phyloP scores from a whole-genome alignment of 2,113 vertebrate species.

The Caranx melampygus region DNA sequence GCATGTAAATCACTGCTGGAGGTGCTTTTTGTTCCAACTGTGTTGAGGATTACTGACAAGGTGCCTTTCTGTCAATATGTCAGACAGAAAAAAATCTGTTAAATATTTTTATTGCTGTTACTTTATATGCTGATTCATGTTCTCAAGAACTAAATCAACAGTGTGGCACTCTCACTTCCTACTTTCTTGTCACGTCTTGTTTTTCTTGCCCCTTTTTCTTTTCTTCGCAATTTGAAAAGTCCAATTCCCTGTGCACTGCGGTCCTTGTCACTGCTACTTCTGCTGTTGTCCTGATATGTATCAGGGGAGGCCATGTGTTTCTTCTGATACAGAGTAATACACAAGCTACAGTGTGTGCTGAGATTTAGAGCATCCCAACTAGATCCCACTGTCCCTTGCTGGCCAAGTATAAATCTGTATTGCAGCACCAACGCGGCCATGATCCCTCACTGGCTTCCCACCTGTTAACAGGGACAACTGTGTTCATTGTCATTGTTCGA shows the following conservation, averaged over 20 bases:
- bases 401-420: neutral
- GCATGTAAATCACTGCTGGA: constrained; percentile 16
- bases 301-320: constrained; percentile 38
- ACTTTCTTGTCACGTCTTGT: constrained; percentile 4
- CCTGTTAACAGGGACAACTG: neutral
- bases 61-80: neutral
- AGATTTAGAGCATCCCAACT: constrained; percentile 13
- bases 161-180: neutral
- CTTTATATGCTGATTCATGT: neutral
- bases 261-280: constrained; percentile 36
- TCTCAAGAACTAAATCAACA: neutral
- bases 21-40: neutral
- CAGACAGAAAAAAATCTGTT: neutral
- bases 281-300: constrained; percentile 33
- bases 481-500: neutral
- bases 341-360: constrained; percentile 16
- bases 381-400: neutral
- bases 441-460: neutral
- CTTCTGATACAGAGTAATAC: constrained; percentile 7
- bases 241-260: constrained; percentile 22
- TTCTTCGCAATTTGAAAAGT: neutral
- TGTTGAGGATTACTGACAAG: constrained; percentile 14
- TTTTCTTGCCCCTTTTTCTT: constrained; percentile 9
- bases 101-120: constrained; percentile 8
- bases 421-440: constrained; percentile 8